Percentiles rank a stretch among this genome's conserved stretches.
These are phyloP conservation scores for Epinotia ramella DNA, from an alignment of 2,888 invertebrate genomes.

Conservation along the genomic window DNA sequence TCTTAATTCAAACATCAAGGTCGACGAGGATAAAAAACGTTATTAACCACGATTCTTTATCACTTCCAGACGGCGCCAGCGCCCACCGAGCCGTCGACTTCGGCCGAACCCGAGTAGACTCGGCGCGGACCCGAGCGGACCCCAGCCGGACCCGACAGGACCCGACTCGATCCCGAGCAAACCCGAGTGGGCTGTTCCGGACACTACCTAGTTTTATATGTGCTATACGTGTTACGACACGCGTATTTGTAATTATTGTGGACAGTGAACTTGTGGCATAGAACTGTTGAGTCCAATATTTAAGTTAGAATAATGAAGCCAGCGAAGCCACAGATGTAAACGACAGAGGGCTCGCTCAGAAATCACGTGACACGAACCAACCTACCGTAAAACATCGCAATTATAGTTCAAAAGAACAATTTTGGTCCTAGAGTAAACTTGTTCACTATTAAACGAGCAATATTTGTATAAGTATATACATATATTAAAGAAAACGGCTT, in stretches of 20 bases:
- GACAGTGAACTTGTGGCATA: conserved; percentile 1
- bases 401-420: too few species aligned
- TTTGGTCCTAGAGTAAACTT: too few species aligned
- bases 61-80: conserved; percentile 76
- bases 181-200: conserved; percentile 53
- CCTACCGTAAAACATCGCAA: too few species aligned
- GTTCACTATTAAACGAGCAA: too few species aligned
- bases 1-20: too few species aligned
- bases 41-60: conserved; percentile 40
- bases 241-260: conserved; percentile 32
- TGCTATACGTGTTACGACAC: conserved; percentile 40
- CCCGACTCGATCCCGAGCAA: conserved; percentile 45
- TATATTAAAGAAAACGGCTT: too few species aligned
- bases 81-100: conserved; percentile 67
- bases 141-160: not conserved
- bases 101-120: conserved; percentile 51
- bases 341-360: not conserved
- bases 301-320: not conserved
- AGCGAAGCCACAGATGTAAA: not conserved
- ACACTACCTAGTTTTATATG: conserved; percentile 49
- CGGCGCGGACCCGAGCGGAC: not conserved
- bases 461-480: too few species aligned
- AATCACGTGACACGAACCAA: not conserved
- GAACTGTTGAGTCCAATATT: not conserved
- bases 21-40: too few species aligned